Evolutionary conservation across 2,113 vertebrate genomes (phyloP), one percentile per base, ranked within the genome.

Genomic region (Collichthys lucidus): DNA sequence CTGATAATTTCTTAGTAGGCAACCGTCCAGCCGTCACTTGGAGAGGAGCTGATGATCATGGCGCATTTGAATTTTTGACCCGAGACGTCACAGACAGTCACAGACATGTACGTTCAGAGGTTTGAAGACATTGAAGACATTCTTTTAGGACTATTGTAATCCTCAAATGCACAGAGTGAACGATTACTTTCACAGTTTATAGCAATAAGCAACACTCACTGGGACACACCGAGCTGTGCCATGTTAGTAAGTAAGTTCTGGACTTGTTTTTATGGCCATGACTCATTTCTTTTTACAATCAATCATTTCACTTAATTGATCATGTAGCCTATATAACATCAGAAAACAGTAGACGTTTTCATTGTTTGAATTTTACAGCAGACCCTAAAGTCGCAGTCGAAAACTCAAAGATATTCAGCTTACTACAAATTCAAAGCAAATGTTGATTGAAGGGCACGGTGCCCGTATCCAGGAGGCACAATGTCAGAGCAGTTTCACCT

Each of bases 1-100:
- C 84, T 63, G 87, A 89, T 88, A 85, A 89, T 90, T 92, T 88
- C 82, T 89, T 86, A 63, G 67, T 24, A 79, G 82, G 78, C 83
- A 87, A 61, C 35, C 40, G 3, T 74, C 87, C 84, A 86, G 50
- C 56, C 35, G n/a, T 64, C 83, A 80, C 72, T 77, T 44, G 2
- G 59, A 71, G 77, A 83, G 24, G 62, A 65, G 69, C 75, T 59
- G 72, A 60, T 47, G 61, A 85, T 86, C 57, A 62, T 26, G 44
- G 59, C 10, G 26, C 40, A 77, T 83, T 65, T 47, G 49, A 35
- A 40, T 56, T 82, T 82, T 76, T 56, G 73, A 84, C 64, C 79
- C 1, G 2, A 81, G 47, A 73, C 57, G 40, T 77, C 42, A 66
- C 8, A 61, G 66, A 52, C 20, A 31, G 17, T n/a, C 64, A n/a